Base-by-base conservation (phyloP, 30 jellyfish, hydroid and myxozoan species). In the Aurelia sp. region DNA sequence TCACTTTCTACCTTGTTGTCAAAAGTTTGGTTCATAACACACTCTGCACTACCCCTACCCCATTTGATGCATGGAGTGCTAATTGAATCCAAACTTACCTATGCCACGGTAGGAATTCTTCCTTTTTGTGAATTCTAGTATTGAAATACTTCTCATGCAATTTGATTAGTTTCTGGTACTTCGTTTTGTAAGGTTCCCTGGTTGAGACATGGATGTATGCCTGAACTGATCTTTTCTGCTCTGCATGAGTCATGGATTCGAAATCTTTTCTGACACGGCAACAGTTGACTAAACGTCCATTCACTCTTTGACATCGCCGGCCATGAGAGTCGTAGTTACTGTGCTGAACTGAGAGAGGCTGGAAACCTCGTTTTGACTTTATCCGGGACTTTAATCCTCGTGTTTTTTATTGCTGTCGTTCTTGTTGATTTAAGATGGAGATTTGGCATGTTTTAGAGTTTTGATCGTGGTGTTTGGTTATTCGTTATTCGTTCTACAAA, bases 71-170 rank as follows among this genome's bases (percentile, higher is more conserved):
- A 37, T 37, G 48, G 6, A 0, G 9, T 4, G 1, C 0, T 44
- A 1, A 10, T 44, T 44, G 55, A 44, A 15, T 2, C 15, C 13
- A 44, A 44, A 44, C 55, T 44, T 44, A 78, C 89, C 96, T 73
- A 55, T 88, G 96, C 96, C 96, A 88, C 62, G 96, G 96, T 12
- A 88, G 65, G 70, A 88, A 88, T 40, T 88, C 91, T 44, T 22
- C 18, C 18, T 48, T 48, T 15, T 57, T 62, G 71, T 88, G 96
- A 66, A 88, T 88, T 57, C 91, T 66, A 5, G 84, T 44, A 2
- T 1, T 3, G 51, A 81, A 81, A 30, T 68, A 31, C 47, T 22
- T 68, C 41, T 68, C 84, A 62, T 81, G 91, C 84, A 81, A 37
- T 59, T 68, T 60, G 67, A 81, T 81, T 41, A 81, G 78, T 27